Evolutionary conservation across 2,113 vertebrate genomes (phyloP), one percentile per base, ranked within the genome.

Genomic region (Phylloscopus trochilus): DNA sequence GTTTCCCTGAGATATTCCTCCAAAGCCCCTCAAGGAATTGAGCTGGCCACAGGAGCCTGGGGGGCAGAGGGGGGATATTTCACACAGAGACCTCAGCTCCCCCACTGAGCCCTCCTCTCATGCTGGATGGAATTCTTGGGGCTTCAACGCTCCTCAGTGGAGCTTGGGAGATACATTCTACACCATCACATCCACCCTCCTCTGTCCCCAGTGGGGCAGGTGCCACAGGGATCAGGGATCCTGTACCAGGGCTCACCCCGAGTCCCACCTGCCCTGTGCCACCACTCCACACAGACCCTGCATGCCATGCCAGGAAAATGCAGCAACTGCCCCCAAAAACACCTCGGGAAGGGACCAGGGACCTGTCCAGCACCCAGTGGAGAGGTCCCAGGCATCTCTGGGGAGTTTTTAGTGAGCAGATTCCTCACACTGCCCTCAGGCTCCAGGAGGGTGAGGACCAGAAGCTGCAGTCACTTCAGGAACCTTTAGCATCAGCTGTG

Each of bases 171-270:
- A 35, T 60, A 35, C 37, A 37, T 37, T 18, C 46, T 35, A 6
- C 1, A 6, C 41, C 46, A 41, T 31, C 56, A 51, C 37, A 68
- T 6, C 24, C 2, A 0, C 4, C 0, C 23, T 80, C 24, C 41
- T 46, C 55, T 41, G 51, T 30, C 46, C 46, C 5, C 21, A 73
- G 39, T 2, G 28, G 43, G 18, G 24, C 41, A 87, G 30, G 59
- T n/a, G 37, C 37, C 55, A 31, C 37, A 72, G 3, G 31, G 6
- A n/a, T 14, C 7, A 5, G 0, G 14, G 26, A 4, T 69, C 33
- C 52, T 33, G 6, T 4, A 46, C 7, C 37, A 18, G 6, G 21
- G 19, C 14, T 56, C 44, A 39, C 8, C 14, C 80, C 3, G 1
- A 22, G 15, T 24, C 39, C 53, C 9, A 15, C 20, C n/a, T 12